Conservation (phyloP, 2,888 invertebrate species). For the Aethes cnicana region DNA sequence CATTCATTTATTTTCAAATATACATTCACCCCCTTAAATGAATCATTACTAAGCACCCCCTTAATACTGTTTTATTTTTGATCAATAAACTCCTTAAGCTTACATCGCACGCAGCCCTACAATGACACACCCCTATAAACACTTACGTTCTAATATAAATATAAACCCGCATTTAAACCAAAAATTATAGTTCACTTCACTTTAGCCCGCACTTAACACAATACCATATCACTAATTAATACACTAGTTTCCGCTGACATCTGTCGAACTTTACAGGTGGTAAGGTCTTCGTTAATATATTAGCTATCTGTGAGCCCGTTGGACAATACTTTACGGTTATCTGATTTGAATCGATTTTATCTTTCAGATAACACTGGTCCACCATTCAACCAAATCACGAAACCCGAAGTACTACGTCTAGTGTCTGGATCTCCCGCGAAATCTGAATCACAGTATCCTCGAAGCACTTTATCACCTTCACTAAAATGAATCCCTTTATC, state of each 20-base stretch:
- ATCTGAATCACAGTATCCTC: background rate
- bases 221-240: background rate
- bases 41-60: too few species aligned
- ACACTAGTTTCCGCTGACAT: background rate
- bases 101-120: too few species aligned
- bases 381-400: too few species aligned
- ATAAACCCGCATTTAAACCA: background rate
- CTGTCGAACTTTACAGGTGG: background rate
- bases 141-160: background rate
- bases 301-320: background rate
- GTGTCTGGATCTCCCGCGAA: conserved; percentile 13
- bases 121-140: background rate
- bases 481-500: background rate
- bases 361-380: background rate
- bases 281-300: background rate
- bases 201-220: background rate
- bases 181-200: background rate
- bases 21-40: too few species aligned
- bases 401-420: too few species aligned
- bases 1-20: too few species aligned
- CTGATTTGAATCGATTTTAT: background rate
- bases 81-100: too few species aligned
- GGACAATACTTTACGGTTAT: background rate
- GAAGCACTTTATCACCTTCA: background rate
- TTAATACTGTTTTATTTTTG: too few species aligned